Base-by-base conservation (phyloP, 2,888 invertebrate genomes). In the Scaptomyza parva region DNA sequence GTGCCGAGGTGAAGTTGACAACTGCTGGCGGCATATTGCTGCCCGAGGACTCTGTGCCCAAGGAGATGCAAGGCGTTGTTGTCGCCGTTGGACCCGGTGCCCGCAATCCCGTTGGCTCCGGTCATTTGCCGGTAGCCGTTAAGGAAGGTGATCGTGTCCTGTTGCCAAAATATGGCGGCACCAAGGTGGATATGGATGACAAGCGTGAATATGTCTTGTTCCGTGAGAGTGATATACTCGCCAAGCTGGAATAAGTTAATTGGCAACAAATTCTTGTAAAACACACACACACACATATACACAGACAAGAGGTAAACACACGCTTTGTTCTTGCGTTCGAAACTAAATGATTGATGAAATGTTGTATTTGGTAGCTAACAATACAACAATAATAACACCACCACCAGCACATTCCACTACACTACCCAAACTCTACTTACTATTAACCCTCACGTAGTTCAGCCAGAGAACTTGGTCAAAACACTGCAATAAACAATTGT, bases 121-220 rank as follows among this genome's bases (percentile, higher is more conserved):
- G 98, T 40, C 93, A 95, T 76, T 92, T 97, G 79, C 95, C 97
- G 20, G 91, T 96, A 20, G 93, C 94, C 76, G 96, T 99, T 9
- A 95, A 96, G 92, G 95, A 96, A 67, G 99, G 99, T 45, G 99
- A 99, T 92, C 94, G 94, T 89, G 99, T 99, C 3, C 93, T 99
- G 43, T 93, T 99, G 48, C 99, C 99, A 0, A 99, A 99, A 92
- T 99, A 97, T 92, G 99, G 99, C 64, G 99, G 99, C 80, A 98
- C 98, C 69, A 99, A 99, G 93, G 96, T 99, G 35, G 94, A 95
- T 77, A 92, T 99, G 58, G 96, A 96, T 65, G 97, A 98, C 70
- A 96, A 97, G 85, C 95, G 96, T 89, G 99, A 99, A 91, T 97
- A 96, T 90, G 97, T 97, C 84, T 93, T 99, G 71, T 99, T 97